Percentiles rank a stretch among this genome's conserved stretches.
Conservation (phyloP, 2,888 invertebrate species). For the Drosophila mettleri region DNA sequence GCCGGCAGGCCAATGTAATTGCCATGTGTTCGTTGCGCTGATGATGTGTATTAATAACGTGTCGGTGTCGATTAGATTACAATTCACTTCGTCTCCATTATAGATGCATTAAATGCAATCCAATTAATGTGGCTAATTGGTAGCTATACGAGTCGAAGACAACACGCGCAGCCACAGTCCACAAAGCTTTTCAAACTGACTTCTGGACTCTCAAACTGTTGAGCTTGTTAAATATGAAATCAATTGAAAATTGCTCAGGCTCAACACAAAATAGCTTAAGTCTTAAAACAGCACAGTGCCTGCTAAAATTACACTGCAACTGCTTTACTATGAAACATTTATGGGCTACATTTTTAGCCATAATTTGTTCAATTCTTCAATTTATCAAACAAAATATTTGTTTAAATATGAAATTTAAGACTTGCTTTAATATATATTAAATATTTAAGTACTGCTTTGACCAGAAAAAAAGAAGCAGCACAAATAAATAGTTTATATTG, state of each 20-base stretch:
- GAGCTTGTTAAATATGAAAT: neutral
- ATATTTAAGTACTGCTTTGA: too few relatives aligned
- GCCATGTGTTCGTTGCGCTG: constrained; percentile 11
- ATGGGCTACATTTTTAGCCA: constrained; percentile 4
- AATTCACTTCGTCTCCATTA: constrained; percentile 14
- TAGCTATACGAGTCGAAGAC: neutral
- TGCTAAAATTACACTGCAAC: neutral
- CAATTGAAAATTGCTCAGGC: neutral
- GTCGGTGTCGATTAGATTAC: constrained; percentile 36
- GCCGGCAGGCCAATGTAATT: neutral
- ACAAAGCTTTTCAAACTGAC: neutral
- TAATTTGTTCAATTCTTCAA: neutral
- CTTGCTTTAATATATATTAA: neutral
- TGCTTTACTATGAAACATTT: neutral
- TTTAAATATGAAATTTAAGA: neutral
- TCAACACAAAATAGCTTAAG: neutral
- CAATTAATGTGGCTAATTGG: constrained; percentile 31
- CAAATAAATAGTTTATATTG: too few relatives aligned
- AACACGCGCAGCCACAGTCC: neutral
- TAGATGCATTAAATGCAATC: neutral
- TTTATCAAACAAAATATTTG: neutral
- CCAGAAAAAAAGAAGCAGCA: too few relatives aligned
- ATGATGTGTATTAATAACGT: constrained; percentile 39
- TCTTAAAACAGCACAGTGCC: neutral
- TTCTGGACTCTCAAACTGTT: neutral